phyloP scores from a whole-genome alignment of 2,113 vertebrate genomes.

The Corvus cornix region DNA sequence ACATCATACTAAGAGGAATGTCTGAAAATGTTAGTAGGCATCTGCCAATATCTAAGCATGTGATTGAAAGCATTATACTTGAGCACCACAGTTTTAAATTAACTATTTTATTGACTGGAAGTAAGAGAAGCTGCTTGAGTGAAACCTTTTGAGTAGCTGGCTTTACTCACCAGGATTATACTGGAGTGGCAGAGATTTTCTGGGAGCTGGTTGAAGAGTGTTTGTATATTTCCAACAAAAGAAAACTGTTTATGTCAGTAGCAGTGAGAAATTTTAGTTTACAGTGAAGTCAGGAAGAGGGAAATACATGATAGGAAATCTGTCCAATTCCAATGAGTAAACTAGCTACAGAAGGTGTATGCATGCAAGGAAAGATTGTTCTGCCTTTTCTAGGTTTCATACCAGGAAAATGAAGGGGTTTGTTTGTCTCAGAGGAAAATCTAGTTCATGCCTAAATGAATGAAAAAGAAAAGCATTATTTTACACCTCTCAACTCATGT shows the following conservation, averaged over 20 bases:
- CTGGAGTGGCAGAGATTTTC: neutral
- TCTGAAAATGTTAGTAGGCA: neutral
- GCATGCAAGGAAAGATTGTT: neutral
- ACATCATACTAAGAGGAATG: neutral
- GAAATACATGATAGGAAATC: neutral
- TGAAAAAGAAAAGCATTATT: neutral
- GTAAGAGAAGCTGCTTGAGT: neutral
- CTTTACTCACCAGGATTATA: neutral
- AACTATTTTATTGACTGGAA: neutral
- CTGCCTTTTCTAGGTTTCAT: neutral
- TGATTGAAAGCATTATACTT: neutral
- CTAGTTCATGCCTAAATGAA: neutral
- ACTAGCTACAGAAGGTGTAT: neutral
- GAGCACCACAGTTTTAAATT: neutral
- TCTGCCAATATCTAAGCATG: neutral
- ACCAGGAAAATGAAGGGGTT: neutral
- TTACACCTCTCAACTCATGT: neutral
- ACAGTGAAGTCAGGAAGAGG: neutral
- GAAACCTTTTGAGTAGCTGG: neutral
- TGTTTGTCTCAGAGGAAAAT: neutral
- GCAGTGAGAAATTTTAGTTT: neutral
- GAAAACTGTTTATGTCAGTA: neutral
- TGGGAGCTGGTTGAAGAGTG: neutral
- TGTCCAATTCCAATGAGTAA: neutral
- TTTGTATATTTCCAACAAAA: neutral